These are phyloP conservation scores for Drosophila ustulata DNA, from an alignment of 2,888 invertebrate genomes.

Conservation along the genomic window DNA sequence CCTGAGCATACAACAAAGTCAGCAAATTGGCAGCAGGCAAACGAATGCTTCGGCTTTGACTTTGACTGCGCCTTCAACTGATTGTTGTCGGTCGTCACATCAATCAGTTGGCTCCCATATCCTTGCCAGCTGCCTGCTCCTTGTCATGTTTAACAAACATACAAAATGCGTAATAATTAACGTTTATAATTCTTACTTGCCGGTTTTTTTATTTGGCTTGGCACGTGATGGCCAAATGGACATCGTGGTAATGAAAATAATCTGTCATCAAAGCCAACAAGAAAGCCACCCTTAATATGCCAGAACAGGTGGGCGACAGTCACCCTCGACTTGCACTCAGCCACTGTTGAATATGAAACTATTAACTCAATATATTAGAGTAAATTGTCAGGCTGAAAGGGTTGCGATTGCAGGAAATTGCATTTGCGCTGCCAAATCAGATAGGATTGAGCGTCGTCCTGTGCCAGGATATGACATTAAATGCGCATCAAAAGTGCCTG, in stretches of 20 bases:
- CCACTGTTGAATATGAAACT: constrained; percentile 55
- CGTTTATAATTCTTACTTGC: constrained; percentile 53
- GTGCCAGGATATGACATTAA: constrained; percentile 75
- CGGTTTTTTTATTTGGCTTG: constrained; percentile 2
- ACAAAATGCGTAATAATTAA: constrained; percentile 78
- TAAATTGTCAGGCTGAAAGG: constrained; percentile 67
- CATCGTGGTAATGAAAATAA: constrained; percentile 80
- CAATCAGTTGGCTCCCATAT: constrained; percentile 49
- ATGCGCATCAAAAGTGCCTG: constrained; percentile 67
- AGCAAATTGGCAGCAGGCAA: constrained; percentile 65
- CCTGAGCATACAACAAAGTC: constrained; percentile 50
- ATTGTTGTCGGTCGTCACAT: constrained; percentile 57
- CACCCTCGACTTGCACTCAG: background rate
- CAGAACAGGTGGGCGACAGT: constrained; percentile 70
- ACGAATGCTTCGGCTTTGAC: constrained; percentile 51
- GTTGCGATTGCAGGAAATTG: constrained; percentile 79
- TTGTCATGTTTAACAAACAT: constrained; percentile 71
- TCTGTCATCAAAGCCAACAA: constrained; percentile 81
- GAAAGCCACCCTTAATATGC: constrained; percentile 46
- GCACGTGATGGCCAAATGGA: constrained; percentile 56
- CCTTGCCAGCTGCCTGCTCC: background rate
- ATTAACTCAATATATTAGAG: constrained; percentile 78
- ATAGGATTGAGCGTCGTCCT: constrained; percentile 56
- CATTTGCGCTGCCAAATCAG: constrained; percentile 77
- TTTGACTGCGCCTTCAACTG: constrained; percentile 25